Base-by-base conservation (phyloP, 2,888 invertebrate genomes). In the Cistogaster globosa region DNA sequence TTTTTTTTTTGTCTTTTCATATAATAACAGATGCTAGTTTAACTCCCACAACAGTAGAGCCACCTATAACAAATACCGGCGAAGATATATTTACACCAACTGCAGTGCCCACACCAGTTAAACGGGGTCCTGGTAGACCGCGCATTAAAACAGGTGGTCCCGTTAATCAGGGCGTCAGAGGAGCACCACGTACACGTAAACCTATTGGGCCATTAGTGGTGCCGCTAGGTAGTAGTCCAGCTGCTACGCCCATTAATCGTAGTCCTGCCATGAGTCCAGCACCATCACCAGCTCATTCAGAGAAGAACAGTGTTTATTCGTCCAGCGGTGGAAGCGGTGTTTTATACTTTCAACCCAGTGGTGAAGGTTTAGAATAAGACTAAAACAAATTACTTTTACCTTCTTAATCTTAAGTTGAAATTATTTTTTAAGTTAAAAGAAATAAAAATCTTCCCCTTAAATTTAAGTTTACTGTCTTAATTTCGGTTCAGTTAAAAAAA, bases 91-190 rank as follows among this genome's bases (percentile, higher is more conserved):
- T 89, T 77, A 86, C 88, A 65, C 87, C 88, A 12, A 88, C 88
- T 12, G 88, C 89, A 14, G 88, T 89, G 12, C 87, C 88, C 0
- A 88, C 90, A n/a, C 75, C 89, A 1, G 90, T 94, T 32, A 94
- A 95, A 76, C 92, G 96, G 62, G 95, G 96, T 20, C 95, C 96
- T 0, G 96, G 96, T 11, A 92, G 96, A 82, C 96, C 96, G 0
- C 93, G 96, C 3, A 91, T 96, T 14, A 94, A 95, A 88, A 95
- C 95, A 0, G 93, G 94, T 11, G 95, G 95, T 0, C 95, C 96
- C 0, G 93, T 94, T 0, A 94, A 96, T 89, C 94, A 94, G 83
- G 95, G 95, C 9, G 93, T 94, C 36, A 93, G 96, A 22, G 94
- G 94, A 2, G 92, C 94, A 3, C 93, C 94, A 68, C 91, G 94